These are phyloP conservation scores for Butorides virescens DNA, from an alignment of 2,113 vertebrate genomes.

Conservation along the genomic window DNA sequence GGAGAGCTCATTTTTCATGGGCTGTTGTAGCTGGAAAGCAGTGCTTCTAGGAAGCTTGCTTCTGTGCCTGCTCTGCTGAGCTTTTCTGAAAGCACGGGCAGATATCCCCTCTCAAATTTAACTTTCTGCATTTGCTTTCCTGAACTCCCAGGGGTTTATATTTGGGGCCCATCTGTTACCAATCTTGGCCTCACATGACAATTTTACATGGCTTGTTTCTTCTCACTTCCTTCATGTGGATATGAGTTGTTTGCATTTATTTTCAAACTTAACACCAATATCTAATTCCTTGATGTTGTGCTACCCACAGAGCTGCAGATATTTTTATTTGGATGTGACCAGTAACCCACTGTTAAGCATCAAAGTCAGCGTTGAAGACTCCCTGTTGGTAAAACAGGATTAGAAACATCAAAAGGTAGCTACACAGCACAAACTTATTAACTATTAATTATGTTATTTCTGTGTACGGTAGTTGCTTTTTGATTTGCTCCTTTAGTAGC, in stretches of 20 bases:
- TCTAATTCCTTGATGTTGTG: background rate
- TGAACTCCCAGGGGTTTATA: background rate
- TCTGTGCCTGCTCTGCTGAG: background rate
- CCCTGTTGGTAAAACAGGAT: background rate
- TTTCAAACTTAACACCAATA: background rate
- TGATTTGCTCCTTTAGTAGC: background rate
- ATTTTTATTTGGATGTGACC: background rate
- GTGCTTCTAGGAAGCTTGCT: background rate
- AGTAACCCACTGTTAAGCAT: background rate
- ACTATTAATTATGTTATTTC: background rate
- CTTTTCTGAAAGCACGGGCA: background rate
- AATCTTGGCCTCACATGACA: background rate
- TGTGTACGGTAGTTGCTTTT: background rate
- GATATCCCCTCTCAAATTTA: background rate
- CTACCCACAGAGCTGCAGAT: background rate
- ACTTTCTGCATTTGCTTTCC: background rate
- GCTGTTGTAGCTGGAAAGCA: background rate
- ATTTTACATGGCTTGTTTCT: background rate
- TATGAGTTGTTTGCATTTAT: background rate
- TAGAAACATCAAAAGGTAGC: background rate
- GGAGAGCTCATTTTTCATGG: background rate
- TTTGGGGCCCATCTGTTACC: conserved; percentile 15
- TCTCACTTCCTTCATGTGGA: background rate
- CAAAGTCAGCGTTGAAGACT: background rate
- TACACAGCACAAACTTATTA: background rate